Base-by-base conservation (phyloP, 2,797 vertebrate species). In the Gymnocypris eckloni region DNA sequence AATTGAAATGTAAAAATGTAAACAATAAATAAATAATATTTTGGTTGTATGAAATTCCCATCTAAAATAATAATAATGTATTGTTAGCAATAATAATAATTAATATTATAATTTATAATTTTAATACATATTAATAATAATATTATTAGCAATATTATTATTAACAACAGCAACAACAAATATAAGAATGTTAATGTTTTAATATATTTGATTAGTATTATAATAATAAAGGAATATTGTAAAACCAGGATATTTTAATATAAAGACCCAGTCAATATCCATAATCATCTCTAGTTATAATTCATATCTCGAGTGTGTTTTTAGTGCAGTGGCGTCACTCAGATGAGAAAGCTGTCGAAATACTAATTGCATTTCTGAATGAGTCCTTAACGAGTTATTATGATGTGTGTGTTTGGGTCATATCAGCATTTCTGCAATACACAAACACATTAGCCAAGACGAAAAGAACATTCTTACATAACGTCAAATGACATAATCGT, bases 401-500 rank as follows among this genome's bases (percentile, higher is more conserved):
- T 15, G 13, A 41, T 72, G 28, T 8, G 16, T 9, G 16, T 71
- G 43, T 25, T 45, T 72, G 69, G 41, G 52, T 61, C 18, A 37
- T 4, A 48, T 37, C 37, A 69, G 61, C 33, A 11, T 25, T 45
- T 64, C 15, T 41, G 10, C 16, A 66, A 33, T 33, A 25, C 77
- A 72, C 78, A 45, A 20, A 80, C 66, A 25, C 7, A 22, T 61
- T 50, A 69, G 50, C 50, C 54, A n/a, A 85, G 41, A 77, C 9
- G 1, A 61, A 59, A 79, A 73, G 67, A 64, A 81, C 67, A 86
- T 81, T 75, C 54, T 86, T 86, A 52, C 78, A 28, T 81, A 80
- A 80, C 20, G 41, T 80, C 10, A 20, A 79, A 50, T 72, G 67
- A 73, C 52, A 50, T 48, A 39, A 79, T 72, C 13, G 0, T 22